Evolutionary conservation across 2,888 invertebrate species (phyloP).

Genomic region (Agrilus cyanescens): DNA sequence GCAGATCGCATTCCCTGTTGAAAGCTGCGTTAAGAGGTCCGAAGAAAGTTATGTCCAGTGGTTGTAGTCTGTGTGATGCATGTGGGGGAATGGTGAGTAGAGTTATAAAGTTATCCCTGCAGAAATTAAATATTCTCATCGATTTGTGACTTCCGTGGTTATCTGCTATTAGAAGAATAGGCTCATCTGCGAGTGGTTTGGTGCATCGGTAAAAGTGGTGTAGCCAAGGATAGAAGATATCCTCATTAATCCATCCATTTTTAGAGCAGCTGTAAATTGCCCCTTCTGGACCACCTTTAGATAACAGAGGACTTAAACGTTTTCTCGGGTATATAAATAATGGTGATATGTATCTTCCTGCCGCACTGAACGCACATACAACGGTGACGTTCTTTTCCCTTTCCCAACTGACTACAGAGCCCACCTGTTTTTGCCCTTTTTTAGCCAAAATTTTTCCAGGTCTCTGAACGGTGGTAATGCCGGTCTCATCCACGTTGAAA

Average conservation of each 20-base stretch:
- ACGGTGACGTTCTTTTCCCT: constrained; percentile 4
- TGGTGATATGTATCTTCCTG: constrained; percentile 6
- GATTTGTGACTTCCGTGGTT: constrained; percentile 5
- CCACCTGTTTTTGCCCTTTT: constrained; percentile 7
- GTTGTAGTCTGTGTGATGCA: background rate
- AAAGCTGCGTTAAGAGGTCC: background rate
- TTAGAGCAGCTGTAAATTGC: constrained; percentile 7
- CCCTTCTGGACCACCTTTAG: constrained; percentile 4
- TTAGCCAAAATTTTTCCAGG: constrained; percentile 6
- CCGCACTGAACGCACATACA: constrained; percentile 7
- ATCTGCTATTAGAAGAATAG: constrained; percentile 4
- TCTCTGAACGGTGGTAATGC: constrained; percentile 6
- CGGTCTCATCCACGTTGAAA: constrained; percentile 1
- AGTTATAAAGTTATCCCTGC: background rate
- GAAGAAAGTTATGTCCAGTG: background rate
- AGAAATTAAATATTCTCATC: background rate
- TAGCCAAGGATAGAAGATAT: constrained; percentile 5
- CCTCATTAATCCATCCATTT: constrained; percentile 10
- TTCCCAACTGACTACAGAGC: constrained; percentile 5
- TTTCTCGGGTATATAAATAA: constrained; percentile 8
- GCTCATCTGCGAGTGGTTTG: constrained; percentile 2
- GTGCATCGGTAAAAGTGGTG: constrained; percentile 5
- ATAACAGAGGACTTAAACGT: constrained; percentile 3
- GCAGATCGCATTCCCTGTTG: constrained; percentile 8
- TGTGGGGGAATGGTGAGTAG: background rate